phyloP scores from a whole-genome alignment of 2,888 invertebrate genomes.

The Carpatolechia fugitivella region DNA sequence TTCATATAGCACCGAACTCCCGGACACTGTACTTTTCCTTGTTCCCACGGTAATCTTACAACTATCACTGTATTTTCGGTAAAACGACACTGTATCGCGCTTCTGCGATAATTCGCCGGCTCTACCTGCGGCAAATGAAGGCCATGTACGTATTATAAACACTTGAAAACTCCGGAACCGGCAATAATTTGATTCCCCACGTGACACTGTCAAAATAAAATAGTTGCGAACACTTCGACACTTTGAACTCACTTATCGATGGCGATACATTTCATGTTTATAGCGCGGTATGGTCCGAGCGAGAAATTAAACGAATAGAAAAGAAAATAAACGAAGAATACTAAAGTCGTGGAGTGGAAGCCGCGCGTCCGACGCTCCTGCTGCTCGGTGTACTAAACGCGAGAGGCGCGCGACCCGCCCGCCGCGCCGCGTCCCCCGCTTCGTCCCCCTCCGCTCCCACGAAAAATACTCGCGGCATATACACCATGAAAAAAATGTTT shows the following conservation, averaged over 20 bases:
- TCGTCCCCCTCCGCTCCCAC: constrained; percentile 31
- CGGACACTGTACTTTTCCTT: constrained; percentile 35
- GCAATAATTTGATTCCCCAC: constrained; percentile 70
- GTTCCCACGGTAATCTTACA: constrained; percentile 51
- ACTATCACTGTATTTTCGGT: constrained; percentile 39
- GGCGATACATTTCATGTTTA: constrained; percentile 56
- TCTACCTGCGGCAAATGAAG: constrained; percentile 69
- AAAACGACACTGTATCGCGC: constrained; percentile 52
- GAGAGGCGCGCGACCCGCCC: constrained; percentile 48
- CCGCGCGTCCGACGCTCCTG: constrained; percentile 78
- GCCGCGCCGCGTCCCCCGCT: constrained; percentile 59
- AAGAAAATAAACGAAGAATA: constrained; percentile 79
- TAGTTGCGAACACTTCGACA: constrained; percentile 50
- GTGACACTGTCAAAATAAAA: constrained; percentile 75
- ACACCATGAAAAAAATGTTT: constrained; percentile 41
- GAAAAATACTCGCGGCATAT: constrained; percentile 27
- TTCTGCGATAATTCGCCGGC: constrained; percentile 60
- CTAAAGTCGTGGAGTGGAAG: constrained; percentile 73
- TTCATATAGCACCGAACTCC: constrained; percentile 42
- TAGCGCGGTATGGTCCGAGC: constrained; percentile 54
- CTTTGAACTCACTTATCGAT: constrained; percentile 53
- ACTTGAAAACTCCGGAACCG: constrained; percentile 76
- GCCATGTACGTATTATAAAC: constrained; percentile 69
- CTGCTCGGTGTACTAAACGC: constrained; percentile 78
- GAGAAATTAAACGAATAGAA: constrained; percentile 77